Evolutionary conservation across 2,888 invertebrate genomes (phyloP).

Genomic region (Chrysodeixis includens): DNA sequence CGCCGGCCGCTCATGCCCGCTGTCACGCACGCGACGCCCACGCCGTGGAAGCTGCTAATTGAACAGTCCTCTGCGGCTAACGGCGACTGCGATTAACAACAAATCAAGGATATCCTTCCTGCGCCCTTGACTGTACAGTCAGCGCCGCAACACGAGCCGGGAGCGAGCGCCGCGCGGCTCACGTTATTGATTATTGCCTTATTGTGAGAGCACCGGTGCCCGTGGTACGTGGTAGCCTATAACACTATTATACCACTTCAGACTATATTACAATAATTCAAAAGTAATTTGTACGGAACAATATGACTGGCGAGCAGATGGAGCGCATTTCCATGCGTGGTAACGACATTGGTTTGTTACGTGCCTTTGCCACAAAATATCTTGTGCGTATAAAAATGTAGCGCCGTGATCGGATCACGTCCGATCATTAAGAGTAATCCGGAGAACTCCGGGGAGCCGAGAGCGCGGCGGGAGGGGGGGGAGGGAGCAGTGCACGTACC

Average conservation of each 20-base stretch:
- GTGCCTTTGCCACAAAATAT: slow-evolving; percentile 44
- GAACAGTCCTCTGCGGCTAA: slow-evolving; percentile 27
- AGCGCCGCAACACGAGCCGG: slow-evolving; percentile 5
- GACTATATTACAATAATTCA: slow-evolving; percentile 43
- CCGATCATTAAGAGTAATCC: slow-evolving; percentile 47
- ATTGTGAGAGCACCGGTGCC: slow-evolving; percentile 33
- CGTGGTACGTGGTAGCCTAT: slow-evolving; percentile 38
- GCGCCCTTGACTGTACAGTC: slow-evolving; percentile 26
- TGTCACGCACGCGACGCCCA: slow-evolving; percentile 49
- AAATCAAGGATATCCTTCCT: slow-evolving; percentile 62
- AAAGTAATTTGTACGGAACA: slow-evolving; percentile 50
- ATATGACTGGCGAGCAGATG: slow-evolving; percentile 25
- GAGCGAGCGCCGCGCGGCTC: neutral
- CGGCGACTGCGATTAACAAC: slow-evolving; percentile 43
- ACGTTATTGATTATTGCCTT: slow-evolving; percentile 7
- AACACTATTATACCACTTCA: slow-evolving; percentile 4
- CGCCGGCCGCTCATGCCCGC: slow-evolving; percentile 16
- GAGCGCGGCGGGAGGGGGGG: neutral
- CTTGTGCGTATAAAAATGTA: slow-evolving; percentile 32
- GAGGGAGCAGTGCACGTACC: slow-evolving; percentile 10
- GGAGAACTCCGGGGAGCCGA: slow-evolving; percentile 1
- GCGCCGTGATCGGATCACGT: slow-evolving; percentile 59
- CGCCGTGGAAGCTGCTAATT: slow-evolving; percentile 57
- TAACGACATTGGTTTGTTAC: slow-evolving; percentile 54
- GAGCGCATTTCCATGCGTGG: slow-evolving; percentile 48